phyloP scores from a whole-genome alignment of 2,113 vertebrate genomes.

The Erythrolamprus reginae region DNA sequence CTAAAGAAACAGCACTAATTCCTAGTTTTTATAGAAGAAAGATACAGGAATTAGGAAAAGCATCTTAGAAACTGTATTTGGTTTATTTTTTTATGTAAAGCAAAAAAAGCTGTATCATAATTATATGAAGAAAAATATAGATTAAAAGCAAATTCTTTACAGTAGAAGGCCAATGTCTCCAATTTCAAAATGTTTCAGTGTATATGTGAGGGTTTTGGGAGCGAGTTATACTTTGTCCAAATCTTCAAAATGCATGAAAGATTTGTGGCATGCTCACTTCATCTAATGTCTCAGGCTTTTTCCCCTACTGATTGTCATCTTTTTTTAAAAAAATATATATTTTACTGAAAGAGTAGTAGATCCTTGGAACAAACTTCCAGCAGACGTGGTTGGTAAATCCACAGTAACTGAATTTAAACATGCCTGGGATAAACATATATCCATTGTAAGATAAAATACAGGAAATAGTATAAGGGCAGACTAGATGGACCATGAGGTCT shows the following conservation, averaged over 20 bases:
- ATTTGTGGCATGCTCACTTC: background rate
- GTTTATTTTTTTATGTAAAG: conserved; percentile 33
- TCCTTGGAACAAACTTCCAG: too few species aligned
- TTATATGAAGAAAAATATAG: conserved; percentile 23
- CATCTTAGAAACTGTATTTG: conserved; percentile 9
- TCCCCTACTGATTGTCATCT: background rate
- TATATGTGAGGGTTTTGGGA: background rate
- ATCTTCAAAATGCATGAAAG: background rate
- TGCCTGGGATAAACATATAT: too few species aligned
- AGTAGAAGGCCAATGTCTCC: background rate
- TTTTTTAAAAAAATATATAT: background rate
- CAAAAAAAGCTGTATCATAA: conserved; percentile 14
- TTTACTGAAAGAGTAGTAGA: too few species aligned
- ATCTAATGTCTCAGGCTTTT: background rate
- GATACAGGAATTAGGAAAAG: conserved; percentile 40
- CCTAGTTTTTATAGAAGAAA: conserved; percentile 15
- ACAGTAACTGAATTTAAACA: too few species aligned
- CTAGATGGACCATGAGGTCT: too few species aligned
- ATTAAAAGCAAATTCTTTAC: background rate
- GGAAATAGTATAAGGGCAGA: too few species aligned
- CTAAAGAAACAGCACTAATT: background rate
- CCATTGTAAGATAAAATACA: too few species aligned
- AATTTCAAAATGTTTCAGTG: background rate
- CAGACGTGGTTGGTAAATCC: too few species aligned
- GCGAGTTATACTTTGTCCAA: background rate